These are phyloP conservation scores for Panorpa germanica DNA, from an alignment of 2,888 invertebrate genomes.

Conservation along the genomic window DNA sequence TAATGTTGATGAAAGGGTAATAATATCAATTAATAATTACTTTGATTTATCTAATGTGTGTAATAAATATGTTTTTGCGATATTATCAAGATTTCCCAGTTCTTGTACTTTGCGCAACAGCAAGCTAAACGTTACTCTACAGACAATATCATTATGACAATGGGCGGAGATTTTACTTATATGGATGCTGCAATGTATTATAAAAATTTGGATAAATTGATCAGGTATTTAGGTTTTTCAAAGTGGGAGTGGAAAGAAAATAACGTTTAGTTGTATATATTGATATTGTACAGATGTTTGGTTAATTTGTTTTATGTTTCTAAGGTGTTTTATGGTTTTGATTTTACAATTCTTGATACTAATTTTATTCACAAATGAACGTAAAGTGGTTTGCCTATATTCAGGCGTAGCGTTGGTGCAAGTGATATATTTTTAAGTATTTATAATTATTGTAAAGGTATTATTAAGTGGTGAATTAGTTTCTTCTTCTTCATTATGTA, in stretches of 20 bases:
- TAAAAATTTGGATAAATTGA: constrained; percentile 69
- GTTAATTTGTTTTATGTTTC: too few relatives aligned
- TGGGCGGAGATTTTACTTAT: constrained; percentile 86
- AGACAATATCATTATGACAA: constrained; percentile 63
- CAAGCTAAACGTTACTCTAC: constrained; percentile 41
- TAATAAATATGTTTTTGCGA: neutral
- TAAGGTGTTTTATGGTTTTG: too few relatives aligned
- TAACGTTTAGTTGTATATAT: too few relatives aligned
- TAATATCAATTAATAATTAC: constrained; percentile 13
- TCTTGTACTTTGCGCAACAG: constrained; percentile 31
- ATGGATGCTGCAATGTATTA: constrained; percentile 66
- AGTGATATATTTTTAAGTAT: too few relatives aligned
- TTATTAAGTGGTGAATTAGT: too few relatives aligned
- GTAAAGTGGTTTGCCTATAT: too few relatives aligned
- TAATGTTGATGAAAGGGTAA: constrained; percentile 59
- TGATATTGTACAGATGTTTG: too few relatives aligned
- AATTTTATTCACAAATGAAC: too few relatives aligned
- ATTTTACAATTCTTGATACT: too few relatives aligned
- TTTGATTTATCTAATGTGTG: neutral
- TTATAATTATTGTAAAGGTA: too few relatives aligned
- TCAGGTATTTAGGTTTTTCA: constrained; percentile 24
- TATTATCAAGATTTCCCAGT: constrained; percentile 27
- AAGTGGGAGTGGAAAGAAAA: neutral
- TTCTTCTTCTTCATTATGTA: too few relatives aligned
- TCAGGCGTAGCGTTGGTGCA: too few relatives aligned